phyloP scores from a whole-genome alignment of 1,140 invertebrate genomes.

The Drosophila santomea region DNA sequence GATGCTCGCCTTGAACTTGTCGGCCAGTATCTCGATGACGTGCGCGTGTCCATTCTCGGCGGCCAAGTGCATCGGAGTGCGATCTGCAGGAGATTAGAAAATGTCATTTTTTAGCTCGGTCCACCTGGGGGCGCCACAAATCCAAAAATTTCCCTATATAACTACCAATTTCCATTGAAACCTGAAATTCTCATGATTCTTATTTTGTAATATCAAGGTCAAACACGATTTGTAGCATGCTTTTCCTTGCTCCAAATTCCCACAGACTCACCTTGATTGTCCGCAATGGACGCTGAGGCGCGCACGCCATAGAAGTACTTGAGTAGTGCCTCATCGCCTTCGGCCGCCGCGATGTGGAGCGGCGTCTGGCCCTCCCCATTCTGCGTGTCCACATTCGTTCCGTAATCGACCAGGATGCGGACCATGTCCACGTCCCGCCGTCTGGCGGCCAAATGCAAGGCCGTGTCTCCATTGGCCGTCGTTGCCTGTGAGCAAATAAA shows the following conservation, averaged over 20 bases:
- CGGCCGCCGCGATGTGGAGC: slow-evolving; percentile 96
- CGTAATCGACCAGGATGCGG: slow-evolving; percentile 95
- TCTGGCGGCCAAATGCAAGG: slow-evolving; percentile 95
- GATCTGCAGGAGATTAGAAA: slow-evolving; percentile 87
- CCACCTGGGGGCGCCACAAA: background rate
- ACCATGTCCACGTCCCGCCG: slow-evolving; percentile 96
- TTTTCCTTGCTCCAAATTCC: slow-evolving; percentile 3
- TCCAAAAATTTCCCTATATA: background rate
- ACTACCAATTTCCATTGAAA: background rate
- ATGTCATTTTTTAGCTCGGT: background rate
- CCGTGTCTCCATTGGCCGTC: slow-evolving; percentile 93
- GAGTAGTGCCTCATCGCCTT: slow-evolving; percentile 96
- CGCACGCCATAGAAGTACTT: slow-evolving; percentile 98
- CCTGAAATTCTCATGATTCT: background rate
- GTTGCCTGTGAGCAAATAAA: slow-evolving; percentile 85
- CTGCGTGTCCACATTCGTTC: slow-evolving; percentile 94
- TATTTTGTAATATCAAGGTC: background rate
- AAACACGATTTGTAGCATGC: background rate
- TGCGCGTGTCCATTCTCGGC: slow-evolving; percentile 98
- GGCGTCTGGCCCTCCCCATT: slow-evolving; percentile 97
- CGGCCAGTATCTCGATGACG: slow-evolving; percentile 97
- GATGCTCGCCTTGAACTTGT: slow-evolving; percentile 98
- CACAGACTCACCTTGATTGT: slow-evolving; percentile 90
- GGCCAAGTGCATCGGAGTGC: slow-evolving; percentile 98
- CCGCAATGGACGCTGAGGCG: slow-evolving; percentile 96